These are phyloP conservation scores for Lates calcarifer DNA, from an alignment of 2,113 vertebrate species.

Conservation along the genomic window DNA sequence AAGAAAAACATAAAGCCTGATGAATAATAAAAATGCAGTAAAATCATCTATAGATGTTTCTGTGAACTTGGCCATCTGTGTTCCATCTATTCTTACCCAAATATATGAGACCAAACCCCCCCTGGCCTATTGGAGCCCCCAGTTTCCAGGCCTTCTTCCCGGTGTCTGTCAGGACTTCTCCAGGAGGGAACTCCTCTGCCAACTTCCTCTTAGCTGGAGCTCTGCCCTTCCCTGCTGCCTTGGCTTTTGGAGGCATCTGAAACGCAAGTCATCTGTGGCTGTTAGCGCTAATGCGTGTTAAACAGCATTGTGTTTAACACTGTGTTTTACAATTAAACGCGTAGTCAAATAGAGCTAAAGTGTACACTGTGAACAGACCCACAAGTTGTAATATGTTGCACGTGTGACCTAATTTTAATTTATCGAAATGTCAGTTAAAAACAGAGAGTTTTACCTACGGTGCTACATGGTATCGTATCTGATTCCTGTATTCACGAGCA, in stretches of 20 bases:
- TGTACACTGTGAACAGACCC: background rate
- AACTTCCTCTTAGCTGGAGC: slow-evolving; percentile 90
- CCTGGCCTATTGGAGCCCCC: slow-evolving; percentile 90
- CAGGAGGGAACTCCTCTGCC: slow-evolving; percentile 90
- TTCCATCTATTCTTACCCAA: slow-evolving; percentile 84
- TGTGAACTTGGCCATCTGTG: background rate
- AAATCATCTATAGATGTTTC: background rate
- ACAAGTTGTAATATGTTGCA: background rate
- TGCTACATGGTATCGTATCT: background rate
- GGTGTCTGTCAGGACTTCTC: slow-evolving; percentile 91
- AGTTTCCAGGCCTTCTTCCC: slow-evolving; percentile 94
- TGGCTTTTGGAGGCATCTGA: slow-evolving; percentile 90
- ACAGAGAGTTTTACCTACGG: too few species aligned
- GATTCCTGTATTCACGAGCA: background rate
- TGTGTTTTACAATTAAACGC: too few species aligned
- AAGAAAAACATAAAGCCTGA: too few species aligned
- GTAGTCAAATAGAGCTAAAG: too few species aligned
- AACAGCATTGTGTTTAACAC: too few species aligned
- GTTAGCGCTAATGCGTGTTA: background rate
- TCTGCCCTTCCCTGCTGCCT: slow-evolving; percentile 81
- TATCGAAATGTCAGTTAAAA: too few species aligned
- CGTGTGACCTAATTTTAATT: background rate
- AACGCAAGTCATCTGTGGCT: background rate
- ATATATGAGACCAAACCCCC: slow-evolving; percentile 95
- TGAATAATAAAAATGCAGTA: too few species aligned